Conservation (phyloP, 2,888 invertebrate species). For the Luffia ferchaultella region DNA sequence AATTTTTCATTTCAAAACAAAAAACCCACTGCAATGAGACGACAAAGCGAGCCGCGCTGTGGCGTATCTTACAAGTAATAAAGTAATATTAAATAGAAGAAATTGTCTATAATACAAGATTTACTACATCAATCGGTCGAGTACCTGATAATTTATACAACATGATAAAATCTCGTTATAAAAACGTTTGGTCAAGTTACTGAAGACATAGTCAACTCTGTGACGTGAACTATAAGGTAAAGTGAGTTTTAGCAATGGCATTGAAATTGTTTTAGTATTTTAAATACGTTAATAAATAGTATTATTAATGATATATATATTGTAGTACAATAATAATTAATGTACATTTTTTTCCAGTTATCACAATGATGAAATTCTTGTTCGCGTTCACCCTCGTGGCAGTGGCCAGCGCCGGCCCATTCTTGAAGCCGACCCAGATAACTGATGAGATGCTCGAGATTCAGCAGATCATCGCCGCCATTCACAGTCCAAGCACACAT, state of each 20-base stretch:
- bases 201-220: not conserved
- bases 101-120: too few relatives aligned
- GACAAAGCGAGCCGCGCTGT: too few relatives aligned
- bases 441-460: conserved; percentile 20
- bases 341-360: too few relatives aligned
- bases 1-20: too few relatives aligned
- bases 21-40: too few relatives aligned
- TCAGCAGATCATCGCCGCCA: conserved; percentile 31
- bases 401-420: conserved; percentile 30
- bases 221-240: not conserved
- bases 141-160: not conserved
- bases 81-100: too few relatives aligned
- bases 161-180: not conserved
- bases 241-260: not conserved
- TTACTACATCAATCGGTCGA: not conserved
- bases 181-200: not conserved
- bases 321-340: too few relatives aligned
- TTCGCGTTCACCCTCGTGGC: conserved; percentile 33
- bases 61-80: too few relatives aligned
- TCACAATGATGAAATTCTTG: conserved; percentile 37
- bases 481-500: conserved; percentile 35
- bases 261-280: too few relatives aligned
- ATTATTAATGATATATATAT: too few relatives aligned
- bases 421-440: conserved; percentile 18
- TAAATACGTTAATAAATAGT: too few relatives aligned